Percentiles rank a stretch among this genome's conserved stretches.
Evolutionary conservation across 2,888 invertebrate species (phyloP).

Genomic region (Strigamia maritima): DNA sequence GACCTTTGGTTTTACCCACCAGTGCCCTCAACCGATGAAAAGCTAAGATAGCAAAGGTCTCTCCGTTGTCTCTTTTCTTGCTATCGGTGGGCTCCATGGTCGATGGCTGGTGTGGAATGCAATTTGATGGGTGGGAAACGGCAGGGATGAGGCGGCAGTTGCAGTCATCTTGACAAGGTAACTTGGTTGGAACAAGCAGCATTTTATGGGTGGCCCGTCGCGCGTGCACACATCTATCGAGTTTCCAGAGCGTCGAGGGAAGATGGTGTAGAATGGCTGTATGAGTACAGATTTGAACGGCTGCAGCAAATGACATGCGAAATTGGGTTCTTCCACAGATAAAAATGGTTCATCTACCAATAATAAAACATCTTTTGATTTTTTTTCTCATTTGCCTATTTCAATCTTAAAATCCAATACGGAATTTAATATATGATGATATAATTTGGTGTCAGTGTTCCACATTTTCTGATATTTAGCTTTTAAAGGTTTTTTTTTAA

Average conservation of each 20-base stretch:
- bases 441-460: no score
- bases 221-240: conserved; percentile 32
- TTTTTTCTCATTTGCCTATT: background rate
- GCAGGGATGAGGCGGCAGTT: conserved; percentile 34
- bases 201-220: conserved; percentile 34
- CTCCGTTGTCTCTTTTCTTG: conserved; percentile 33
- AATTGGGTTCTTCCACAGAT: conserved; percentile 28
- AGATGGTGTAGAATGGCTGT: conserved; percentile 30
- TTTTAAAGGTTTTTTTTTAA: no score
- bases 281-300: conserved; percentile 34
- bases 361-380: conserved; percentile 18
- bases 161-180: conserved; percentile 34
- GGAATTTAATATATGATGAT: no score
- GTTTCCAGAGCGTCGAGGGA: conserved; percentile 31
- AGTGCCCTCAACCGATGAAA: conserved; percentile 29
- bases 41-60: conserved; percentile 30
- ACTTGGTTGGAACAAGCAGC: conserved; percentile 34
- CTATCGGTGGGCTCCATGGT: conserved; percentile 28
- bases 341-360: conserved; percentile 25
- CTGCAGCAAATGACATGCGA: conserved; percentile 34
- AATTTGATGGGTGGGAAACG: conserved; percentile 34
- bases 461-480: no score
- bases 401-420: no score
- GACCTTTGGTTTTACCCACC: conserved; percentile 32
- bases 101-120: conserved; percentile 34